Evolutionary conservation across 2,113 vertebrate genomes (phyloP).

Genomic region (Poeciliopsis occidentalis): DNA sequence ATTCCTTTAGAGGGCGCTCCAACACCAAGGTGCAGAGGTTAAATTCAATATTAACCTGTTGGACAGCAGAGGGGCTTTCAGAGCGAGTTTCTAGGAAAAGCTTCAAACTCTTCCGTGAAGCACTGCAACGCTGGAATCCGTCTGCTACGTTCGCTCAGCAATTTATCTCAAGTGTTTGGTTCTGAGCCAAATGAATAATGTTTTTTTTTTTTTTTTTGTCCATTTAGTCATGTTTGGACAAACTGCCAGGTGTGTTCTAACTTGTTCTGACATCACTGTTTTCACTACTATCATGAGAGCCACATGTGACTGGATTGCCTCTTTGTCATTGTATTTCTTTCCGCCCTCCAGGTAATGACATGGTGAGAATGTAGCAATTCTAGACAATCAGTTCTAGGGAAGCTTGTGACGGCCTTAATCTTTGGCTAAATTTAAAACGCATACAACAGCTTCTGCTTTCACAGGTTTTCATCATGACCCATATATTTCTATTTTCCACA

Average conservation of each 20-base stretch:
- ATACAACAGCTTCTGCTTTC: not conserved
- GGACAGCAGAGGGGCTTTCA: not conserved
- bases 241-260: not conserved
- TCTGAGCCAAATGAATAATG: not conserved
- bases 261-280: not conserved
- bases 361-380: not conserved
- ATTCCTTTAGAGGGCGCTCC: slow-evolving; percentile 62
- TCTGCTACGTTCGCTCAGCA: too few species aligned
- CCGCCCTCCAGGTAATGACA: not conserved
- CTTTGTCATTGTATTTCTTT: not conserved
- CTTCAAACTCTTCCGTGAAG: slow-evolving; percentile 10
- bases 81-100: not conserved
- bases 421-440: not conserved
- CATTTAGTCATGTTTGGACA: not conserved
- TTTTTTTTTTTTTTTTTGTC: not conserved
- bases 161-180: not conserved
- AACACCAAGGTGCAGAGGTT: not conserved
- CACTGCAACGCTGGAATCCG: not conserved
- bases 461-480: not conserved
- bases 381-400: not conserved
- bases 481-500: not conserved
- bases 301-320: not conserved
- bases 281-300: not conserved
- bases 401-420: not conserved
- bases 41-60: not conserved